phyloP scores from a whole-genome alignment of 2,113 vertebrate genomes.

The Tenrec ecaudatus region DNA sequence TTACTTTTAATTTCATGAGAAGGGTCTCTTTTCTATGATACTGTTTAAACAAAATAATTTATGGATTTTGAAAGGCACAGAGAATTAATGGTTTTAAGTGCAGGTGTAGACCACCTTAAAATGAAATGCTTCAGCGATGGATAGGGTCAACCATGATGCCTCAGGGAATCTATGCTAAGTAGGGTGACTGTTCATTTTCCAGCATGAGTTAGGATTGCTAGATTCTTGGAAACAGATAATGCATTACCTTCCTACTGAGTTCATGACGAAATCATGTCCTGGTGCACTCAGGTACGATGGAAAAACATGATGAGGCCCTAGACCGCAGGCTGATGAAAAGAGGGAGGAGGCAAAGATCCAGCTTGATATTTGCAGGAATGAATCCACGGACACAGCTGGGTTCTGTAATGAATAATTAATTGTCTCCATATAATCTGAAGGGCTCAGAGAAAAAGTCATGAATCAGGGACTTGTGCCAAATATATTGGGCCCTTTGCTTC shows the following conservation, averaged over 20 bases:
- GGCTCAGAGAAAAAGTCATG: not conserved
- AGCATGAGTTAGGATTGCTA: not conserved
- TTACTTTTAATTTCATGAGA: not conserved
- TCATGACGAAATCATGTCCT: not conserved
- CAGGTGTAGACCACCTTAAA: not conserved
- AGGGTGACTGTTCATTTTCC: not conserved
- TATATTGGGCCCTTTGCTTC: not conserved
- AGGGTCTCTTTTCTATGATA: not conserved
- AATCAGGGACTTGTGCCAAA: not conserved
- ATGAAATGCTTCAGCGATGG: slow-evolving; percentile 9
- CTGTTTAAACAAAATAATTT: not conserved
- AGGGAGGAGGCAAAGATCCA: not conserved
- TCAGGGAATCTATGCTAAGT: slow-evolving; percentile 3
- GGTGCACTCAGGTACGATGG: not conserved
- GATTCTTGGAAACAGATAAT: slow-evolving; percentile 10
- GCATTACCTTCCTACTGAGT: not conserved
- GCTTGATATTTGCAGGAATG: not conserved
- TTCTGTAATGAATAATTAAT: not conserved
- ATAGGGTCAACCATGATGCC: not conserved
- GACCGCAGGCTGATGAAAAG: not conserved
- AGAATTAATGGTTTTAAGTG: slow-evolving; percentile 26
- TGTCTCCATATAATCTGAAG: slow-evolving; percentile 29
- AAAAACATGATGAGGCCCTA: not conserved
- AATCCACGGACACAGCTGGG: not conserved
- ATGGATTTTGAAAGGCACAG: not conserved